These are phyloP conservation scores for Agelaius phoeniceus DNA, from an alignment of 2,113 vertebrate species.

Conservation along the genomic window DNA sequence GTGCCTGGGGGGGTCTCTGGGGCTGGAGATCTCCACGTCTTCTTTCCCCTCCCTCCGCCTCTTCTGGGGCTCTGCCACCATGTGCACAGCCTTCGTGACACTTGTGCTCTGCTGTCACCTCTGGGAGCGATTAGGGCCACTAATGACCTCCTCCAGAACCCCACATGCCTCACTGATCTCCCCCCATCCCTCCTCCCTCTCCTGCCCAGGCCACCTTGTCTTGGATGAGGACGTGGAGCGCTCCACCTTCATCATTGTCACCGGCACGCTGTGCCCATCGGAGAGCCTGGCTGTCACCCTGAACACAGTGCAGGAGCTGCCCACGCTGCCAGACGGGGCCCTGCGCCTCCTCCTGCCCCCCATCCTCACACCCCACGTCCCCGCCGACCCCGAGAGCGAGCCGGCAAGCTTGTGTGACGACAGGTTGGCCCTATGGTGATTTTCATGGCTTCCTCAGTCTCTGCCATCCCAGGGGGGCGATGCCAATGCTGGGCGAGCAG, in stretches of 20 bases:
- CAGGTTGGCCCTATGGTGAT: conserved; percentile 87
- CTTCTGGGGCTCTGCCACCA: neutral
- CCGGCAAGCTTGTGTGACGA: conserved; percentile 87
- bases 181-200: neutral
- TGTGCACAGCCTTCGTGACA: rapidly evolving
- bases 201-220: conserved; percentile 87
- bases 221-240: conserved; percentile 88
- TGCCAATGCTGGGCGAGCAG: neutral
- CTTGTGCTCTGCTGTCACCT: neutral
- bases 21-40: neutral
- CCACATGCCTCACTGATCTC: rapidly evolving
- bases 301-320: conserved; percentile 85
- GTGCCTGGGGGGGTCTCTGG: neutral
- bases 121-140: neutral
- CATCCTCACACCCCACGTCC: conserved; percentile 80
- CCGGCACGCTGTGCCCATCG: conserved; percentile 81
- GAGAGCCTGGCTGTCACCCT: conserved; percentile 87
- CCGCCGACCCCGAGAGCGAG: conserved; percentile 76
- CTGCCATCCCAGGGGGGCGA: neutral
- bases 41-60: neutral
- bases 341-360: conserved; percentile 84
- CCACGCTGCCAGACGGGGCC: conserved; percentile 87
- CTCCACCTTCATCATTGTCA: conserved; percentile 86
- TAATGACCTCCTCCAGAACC: neutral
- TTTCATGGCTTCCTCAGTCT: conserved; percentile 79